A percentile compares a stretch with the other conserved stretches of the same genome.
Conservation (phyloP, 2,888 invertebrate species). For the Galerucella pusilla region DNA sequence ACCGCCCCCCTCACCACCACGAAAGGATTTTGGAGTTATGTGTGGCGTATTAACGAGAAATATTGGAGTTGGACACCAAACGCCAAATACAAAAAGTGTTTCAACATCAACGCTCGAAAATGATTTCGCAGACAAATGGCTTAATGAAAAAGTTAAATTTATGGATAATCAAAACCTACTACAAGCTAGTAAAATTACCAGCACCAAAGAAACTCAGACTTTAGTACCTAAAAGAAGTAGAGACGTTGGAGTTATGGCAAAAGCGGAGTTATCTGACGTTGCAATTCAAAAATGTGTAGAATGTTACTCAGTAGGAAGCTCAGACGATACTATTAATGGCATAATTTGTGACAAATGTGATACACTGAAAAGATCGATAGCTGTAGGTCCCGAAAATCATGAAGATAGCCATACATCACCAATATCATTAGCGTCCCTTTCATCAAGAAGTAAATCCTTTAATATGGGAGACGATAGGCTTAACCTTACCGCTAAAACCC, state of each 20-base stretch:
- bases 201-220: slow-evolving; percentile 58
- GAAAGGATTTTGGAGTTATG: slow-evolving; percentile 75
- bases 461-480: slow-evolving; percentile 70
- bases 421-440: slow-evolving; percentile 66
- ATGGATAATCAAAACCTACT: slow-evolving; percentile 51
- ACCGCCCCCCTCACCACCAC: slow-evolving; percentile 56
- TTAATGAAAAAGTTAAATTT: slow-evolving; percentile 59
- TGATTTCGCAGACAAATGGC: slow-evolving; percentile 60
- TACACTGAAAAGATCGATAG: slow-evolving; percentile 68
- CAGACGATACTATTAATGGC: slow-evolving; percentile 67
- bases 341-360: slow-evolving; percentile 68
- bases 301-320: slow-evolving; percentile 67
- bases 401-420: slow-evolving; percentile 58
- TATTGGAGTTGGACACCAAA: slow-evolving; percentile 68
- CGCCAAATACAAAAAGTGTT: slow-evolving; percentile 59
- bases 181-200: slow-evolving; percentile 39
- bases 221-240: slow-evolving; percentile 47
- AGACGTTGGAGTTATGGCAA: slow-evolving; percentile 47
- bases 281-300: slow-evolving; percentile 63
- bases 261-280: slow-evolving; percentile 60
- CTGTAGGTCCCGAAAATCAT: slow-evolving; percentile 68
- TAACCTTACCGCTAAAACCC: slow-evolving; percentile 63
- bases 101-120: slow-evolving; percentile 56
- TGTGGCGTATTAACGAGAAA: slow-evolving; percentile 73
- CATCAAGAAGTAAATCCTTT: slow-evolving; percentile 70